Evolutionary conservation across 2,797 vertebrate genomes (phyloP).

Genomic region (Pelochelys cantorii): DNA sequence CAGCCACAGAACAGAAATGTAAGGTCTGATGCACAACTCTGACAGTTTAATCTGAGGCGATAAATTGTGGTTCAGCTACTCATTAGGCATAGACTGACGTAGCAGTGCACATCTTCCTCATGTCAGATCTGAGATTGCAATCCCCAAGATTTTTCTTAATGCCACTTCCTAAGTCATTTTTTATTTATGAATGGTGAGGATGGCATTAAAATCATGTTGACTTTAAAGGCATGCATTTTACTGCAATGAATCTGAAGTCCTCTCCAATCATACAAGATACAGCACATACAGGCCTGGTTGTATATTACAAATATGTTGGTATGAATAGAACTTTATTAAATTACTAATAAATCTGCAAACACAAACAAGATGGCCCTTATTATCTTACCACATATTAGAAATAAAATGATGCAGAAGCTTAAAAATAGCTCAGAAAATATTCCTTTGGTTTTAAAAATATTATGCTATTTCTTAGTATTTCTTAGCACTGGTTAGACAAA

Average conservation of each 20-base stretch:
- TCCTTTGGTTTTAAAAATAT: not conserved
- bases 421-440: not conserved
- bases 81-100: not conserved
- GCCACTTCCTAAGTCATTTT: not conserved
- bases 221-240: not conserved
- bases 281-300: constrained; percentile 23
- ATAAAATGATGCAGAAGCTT: not conserved
- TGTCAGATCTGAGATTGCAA: not conserved
- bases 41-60: not conserved
- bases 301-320: constrained; percentile 12
- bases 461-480: fast-evolving
- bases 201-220: not conserved
- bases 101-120: not conserved
- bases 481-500: constrained; percentile 52
- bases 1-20: not conserved
- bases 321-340: constrained; percentile 36
- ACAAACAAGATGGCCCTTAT: not conserved
- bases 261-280: not conserved
- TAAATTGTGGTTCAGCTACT: not conserved
- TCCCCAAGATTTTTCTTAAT: not conserved
- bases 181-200: fast-evolving
- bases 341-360: constrained; percentile 8
- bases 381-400: constrained; percentile 18
- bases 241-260: not conserved
- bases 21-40: not conserved